phyloP scores from a whole-genome alignment of 2,113 vertebrate genomes.

The Bombycilla garrulus region DNA sequence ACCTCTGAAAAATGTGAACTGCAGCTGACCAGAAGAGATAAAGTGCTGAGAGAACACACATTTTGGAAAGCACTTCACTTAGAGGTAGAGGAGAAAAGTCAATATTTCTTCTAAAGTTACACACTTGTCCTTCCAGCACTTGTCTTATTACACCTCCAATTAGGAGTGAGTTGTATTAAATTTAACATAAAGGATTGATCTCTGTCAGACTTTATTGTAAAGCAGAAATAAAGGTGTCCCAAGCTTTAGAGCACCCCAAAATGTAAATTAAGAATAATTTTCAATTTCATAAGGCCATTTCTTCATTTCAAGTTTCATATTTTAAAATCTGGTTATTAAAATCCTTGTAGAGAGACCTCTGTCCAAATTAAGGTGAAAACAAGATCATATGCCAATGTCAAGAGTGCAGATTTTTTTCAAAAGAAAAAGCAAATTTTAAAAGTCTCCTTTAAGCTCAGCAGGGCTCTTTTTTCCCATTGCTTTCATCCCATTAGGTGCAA shows the following conservation, averaged over 20 bases:
- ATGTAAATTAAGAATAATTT: not conserved
- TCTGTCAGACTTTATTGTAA: not conserved
- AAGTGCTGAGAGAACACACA: not conserved
- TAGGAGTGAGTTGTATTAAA: not conserved
- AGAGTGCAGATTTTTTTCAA: not conserved
- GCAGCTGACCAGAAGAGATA: not conserved
- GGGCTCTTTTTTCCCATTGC: not conserved
- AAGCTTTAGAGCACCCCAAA: not conserved
- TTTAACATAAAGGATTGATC: not conserved
- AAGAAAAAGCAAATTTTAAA: not conserved
- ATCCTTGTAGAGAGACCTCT: not conserved
- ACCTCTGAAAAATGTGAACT: not conserved
- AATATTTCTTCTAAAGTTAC: not conserved
- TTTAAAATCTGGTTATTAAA: not conserved
- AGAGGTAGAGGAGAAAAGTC: not conserved
- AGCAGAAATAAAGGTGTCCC: not conserved
- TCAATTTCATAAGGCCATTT: not conserved
- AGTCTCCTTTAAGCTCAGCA: not conserved
- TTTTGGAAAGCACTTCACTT: not conserved
- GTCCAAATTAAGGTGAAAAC: not conserved
- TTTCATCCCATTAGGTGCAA: not conserved
- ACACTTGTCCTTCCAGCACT: not conserved
- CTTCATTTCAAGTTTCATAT: too few species aligned
- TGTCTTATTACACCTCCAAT: not conserved
- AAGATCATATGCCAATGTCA: not conserved